Percentiles rank a stretch among this genome's conserved stretches.
Evolutionary conservation across 2,113 vertebrate genomes (phyloP).

Genomic region (Pollachius pollachius): DNA sequence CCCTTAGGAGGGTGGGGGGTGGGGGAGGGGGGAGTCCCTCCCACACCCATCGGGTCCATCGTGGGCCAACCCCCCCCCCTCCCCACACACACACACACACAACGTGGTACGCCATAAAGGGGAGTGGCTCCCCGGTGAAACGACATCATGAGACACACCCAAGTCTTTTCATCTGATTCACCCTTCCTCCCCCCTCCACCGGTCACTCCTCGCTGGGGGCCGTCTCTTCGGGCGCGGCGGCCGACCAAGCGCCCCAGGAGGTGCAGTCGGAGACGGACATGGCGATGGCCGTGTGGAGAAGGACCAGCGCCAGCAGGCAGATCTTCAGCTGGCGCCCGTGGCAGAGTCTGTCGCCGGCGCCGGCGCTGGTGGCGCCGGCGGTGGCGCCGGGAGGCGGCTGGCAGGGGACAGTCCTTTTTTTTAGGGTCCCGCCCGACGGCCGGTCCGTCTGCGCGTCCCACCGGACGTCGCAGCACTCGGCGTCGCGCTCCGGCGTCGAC

Average conservation of each 20-base stretch:
- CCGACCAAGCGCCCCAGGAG: constrained; percentile 73
- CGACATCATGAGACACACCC: constrained; percentile 26
- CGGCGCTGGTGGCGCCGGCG: constrained; percentile 82
- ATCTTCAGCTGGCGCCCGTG: constrained; percentile 88
- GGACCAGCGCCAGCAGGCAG: constrained; percentile 91
- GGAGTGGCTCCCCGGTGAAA: constrained; percentile 7
- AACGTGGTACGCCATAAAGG: constrained; percentile 10
- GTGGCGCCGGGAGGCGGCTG: constrained; percentile 83
- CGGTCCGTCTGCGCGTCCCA: constrained; percentile 81
- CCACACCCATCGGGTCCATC: no score
- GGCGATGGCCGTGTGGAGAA: constrained; percentile 93
- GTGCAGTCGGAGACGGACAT: constrained; percentile 76
- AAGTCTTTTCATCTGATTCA: constrained; percentile 11
- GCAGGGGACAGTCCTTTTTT: constrained; percentile 80
- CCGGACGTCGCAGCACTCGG: constrained; percentile 95
- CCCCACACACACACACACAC: neutral
- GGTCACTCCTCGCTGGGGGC: constrained; percentile 85
- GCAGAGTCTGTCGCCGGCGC: constrained; percentile 82
- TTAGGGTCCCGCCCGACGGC: constrained; percentile 80
- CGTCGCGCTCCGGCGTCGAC: constrained; percentile 83
- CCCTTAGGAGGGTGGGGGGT: neutral
- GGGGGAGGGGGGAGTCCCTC: no score
- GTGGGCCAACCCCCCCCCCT: no score
- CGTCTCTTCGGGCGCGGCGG: constrained; percentile 83
- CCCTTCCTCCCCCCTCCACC: constrained; percentile 14